A percentile compares a stretch with the other conserved stretches of the same genome.
Evolutionary conservation across 2,888 invertebrate species (phyloP).

Genomic region (Campoplex capitator): DNA sequence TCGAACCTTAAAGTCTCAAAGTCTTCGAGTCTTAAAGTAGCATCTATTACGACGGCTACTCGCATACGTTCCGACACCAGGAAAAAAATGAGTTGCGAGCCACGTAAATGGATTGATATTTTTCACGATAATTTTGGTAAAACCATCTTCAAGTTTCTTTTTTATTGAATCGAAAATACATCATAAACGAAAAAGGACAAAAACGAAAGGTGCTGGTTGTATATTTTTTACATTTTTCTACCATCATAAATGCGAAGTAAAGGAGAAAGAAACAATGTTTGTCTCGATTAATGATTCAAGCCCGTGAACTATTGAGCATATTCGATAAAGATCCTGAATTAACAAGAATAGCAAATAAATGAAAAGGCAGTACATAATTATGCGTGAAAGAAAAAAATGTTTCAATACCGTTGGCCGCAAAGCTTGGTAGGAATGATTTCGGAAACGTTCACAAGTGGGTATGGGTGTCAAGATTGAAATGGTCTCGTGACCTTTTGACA

Average conservation of each 20-base stretch:
- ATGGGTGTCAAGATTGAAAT: conserved; percentile 52
- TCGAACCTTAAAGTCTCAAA: conserved; percentile 20
- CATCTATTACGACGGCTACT: conserved; percentile 34
- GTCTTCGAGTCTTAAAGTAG: conserved; percentile 18
- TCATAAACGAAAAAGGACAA: neutral
- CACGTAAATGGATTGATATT: conserved; percentile 6
- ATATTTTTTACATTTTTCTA: conserved; percentile 37
- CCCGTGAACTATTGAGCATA: neutral
- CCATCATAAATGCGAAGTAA: neutral
- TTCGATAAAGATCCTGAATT: neutral
- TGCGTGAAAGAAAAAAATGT: conserved; percentile 34
- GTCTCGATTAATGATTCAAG: neutral
- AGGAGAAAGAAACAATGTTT: neutral
- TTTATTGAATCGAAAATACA: conserved; percentile 25
- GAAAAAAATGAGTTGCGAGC: neutral
- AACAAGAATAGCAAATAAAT: conserved; percentile 1
- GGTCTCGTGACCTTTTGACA: conserved; percentile 62
- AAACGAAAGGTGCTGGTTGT: neutral
- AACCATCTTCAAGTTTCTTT: conserved; percentile 26
- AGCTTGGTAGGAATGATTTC: neutral
- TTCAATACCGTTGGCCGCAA: neutral
- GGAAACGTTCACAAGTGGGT: conserved; percentile 5
- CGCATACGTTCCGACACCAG: conserved; percentile 10
- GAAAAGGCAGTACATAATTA: neutral
- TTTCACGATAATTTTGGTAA: conserved; percentile 24